Conservation (phyloP, 2,797 vertebrate species). For the Chloroceryle inda region DNA sequence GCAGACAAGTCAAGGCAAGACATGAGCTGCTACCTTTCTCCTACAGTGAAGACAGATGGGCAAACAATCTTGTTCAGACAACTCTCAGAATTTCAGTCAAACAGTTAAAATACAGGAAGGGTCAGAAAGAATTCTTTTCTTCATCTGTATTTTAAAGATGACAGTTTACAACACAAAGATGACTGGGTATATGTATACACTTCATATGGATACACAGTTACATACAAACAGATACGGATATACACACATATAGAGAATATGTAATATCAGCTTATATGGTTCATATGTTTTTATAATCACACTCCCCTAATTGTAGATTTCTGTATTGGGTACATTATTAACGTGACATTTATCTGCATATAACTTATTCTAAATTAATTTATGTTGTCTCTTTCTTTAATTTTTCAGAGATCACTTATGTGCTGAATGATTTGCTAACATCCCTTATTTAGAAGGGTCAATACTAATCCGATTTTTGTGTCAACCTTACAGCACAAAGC, state of each 20-base stretch:
- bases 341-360: background rate
- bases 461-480: background rate
- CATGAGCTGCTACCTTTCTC: background rate
- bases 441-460: constrained; percentile 10
- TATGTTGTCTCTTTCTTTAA: background rate
- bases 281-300: background rate
- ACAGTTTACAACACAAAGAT: background rate
- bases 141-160: background rate
- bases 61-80: constrained; percentile 22
- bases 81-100: constrained; percentile 5
- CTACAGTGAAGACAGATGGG: constrained; percentile 49
- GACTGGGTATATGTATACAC: background rate
- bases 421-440: background rate
- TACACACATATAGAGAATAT: background rate
- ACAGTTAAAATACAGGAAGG: background rate
- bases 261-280: background rate
- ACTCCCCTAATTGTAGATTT: background rate
- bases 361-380: background rate
- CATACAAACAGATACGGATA: background rate
- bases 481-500: background rate
- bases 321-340: background rate
- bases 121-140: constrained; percentile 9
- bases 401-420: constrained; percentile 17
- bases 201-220: background rate
- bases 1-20: constrained; percentile 4